Conservation (phyloP, 2,797 vertebrate genomes). For the Pseudochirops cupreus region DNA sequence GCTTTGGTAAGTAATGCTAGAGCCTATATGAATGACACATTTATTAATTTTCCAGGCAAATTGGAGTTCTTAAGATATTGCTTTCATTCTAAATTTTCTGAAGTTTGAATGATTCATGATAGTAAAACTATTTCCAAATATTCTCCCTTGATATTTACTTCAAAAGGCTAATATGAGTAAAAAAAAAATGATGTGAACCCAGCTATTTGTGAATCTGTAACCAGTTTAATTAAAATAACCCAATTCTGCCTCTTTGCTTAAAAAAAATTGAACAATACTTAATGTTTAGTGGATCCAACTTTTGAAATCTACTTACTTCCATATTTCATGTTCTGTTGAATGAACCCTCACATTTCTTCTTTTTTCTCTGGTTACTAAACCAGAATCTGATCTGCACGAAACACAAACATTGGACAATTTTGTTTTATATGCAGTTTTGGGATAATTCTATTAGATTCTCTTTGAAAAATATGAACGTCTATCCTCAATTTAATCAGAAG, state of each 20-base stretch:
- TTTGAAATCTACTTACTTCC: background rate
- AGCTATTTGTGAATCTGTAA: background rate
- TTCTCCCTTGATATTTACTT: background rate
- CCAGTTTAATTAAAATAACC: background rate
- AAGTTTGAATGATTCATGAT: background rate
- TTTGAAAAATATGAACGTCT: background rate
- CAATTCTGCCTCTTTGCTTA: background rate
- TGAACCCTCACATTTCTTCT: background rate
- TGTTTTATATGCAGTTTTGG: background rate
- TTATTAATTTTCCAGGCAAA: background rate
- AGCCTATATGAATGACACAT: no score
- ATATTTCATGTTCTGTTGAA: background rate
- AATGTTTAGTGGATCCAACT: background rate
- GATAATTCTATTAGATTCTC: background rate
- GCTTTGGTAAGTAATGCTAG: background rate
- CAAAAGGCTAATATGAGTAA: background rate
- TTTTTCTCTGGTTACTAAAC: background rate
- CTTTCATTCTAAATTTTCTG: background rate
- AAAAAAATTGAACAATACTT: background rate
- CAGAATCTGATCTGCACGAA: background rate
- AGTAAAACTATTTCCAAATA: background rate
- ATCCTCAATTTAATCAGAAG: background rate
- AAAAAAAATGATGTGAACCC: background rate
- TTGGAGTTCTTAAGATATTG: background rate
- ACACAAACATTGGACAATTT: background rate